Conservation (phyloP, 2,888 invertebrate species). For the Terebella lapidaria region DNA sequence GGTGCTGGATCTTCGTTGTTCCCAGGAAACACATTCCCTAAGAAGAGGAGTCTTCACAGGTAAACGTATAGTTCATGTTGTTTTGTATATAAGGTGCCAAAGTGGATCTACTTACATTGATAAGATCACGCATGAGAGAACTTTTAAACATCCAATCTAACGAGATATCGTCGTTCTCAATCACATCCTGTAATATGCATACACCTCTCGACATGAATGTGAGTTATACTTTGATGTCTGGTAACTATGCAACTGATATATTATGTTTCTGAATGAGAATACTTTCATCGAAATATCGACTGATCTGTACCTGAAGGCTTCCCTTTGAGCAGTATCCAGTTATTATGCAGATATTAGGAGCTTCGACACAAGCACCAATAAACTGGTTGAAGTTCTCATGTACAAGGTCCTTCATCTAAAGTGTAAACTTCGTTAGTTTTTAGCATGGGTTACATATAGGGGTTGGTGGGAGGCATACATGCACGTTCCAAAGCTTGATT, state of each 20-base stretch:
- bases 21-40: neutral
- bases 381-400: slow-evolving; percentile 2
- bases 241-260: no score
- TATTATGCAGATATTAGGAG: neutral
- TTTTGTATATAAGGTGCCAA: no score
- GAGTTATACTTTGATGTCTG: no score
- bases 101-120: slow-evolving; percentile 4
- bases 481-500: no score
- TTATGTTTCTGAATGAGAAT: no score
- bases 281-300: no score
- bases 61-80: no score
- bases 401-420: slow-evolving; percentile 1
- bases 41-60: no score
- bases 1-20: neutral
- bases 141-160: slow-evolving; percentile 3
- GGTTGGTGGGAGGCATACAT: neutral
- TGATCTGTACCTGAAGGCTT: slow-evolving; percentile 1
- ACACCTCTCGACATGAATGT: no score
- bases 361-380: slow-evolving; percentile 2
- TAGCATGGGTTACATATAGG: neutral
- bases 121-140: neutral
- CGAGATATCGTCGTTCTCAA: slow-evolving; percentile 2
- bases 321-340: neutral
- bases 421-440: no score
- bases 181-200: neutral